Conservation (phyloP, 2,888 invertebrate genomes). For the Caradrina kadenii region DNA sequence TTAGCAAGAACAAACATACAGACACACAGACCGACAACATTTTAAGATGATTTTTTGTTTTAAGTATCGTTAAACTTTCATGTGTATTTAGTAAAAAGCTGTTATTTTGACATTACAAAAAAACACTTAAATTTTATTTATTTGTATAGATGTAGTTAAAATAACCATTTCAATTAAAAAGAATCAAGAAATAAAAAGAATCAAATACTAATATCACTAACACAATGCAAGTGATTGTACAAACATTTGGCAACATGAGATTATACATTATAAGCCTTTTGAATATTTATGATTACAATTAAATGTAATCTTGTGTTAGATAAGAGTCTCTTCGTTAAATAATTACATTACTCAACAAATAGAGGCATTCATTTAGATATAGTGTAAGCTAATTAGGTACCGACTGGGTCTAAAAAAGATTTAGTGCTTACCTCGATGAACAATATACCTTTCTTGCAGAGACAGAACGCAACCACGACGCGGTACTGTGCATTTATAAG, state of each 20-base stretch:
- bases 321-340: conserved; percentile 42
- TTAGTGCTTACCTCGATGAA: conserved; percentile 5
- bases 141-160: no score
- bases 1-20: no score
- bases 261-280: conserved; percentile 41
- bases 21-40: no score
- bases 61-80: no score
- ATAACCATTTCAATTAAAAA: neutral
- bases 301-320: conserved; percentile 47
- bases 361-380: conserved; percentile 45
- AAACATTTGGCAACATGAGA: conserved; percentile 44
- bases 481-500: no score
- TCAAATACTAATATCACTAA: conserved; percentile 15
- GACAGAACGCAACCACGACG: no score
- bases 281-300: conserved; percentile 57
- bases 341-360: conserved; percentile 55
- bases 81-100: no score
- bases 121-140: no score
- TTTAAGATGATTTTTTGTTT: no score
- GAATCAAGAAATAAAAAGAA: neutral
- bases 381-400: conserved; percentile 36
- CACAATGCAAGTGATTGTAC: conserved; percentile 31
- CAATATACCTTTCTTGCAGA: neutral
- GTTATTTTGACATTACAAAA: no score
- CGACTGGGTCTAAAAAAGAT: conserved; percentile 20